A percentile compares a stretch with the other conserved stretches of the same genome.
Conservation (phyloP, 2,888 invertebrate species). For the Blastobasis lacticolella region DNA sequence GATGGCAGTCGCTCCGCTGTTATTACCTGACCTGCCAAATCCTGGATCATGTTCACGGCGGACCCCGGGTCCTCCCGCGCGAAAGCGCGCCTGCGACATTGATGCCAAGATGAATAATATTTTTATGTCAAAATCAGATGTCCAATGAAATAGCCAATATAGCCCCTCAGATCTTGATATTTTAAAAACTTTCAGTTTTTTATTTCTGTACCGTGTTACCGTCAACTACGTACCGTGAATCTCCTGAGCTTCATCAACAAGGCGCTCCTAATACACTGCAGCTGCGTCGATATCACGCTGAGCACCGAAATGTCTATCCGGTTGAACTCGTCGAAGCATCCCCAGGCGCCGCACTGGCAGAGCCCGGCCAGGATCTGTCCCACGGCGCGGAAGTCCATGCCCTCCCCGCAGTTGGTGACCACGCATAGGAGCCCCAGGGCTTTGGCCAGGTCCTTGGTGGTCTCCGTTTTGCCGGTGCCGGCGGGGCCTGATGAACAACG, state of each 20-base stretch:
- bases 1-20: too few relatives aligned
- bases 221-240: slow-evolving; percentile 82
- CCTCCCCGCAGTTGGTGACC: slow-evolving; percentile 94
- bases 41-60: too few relatives aligned
- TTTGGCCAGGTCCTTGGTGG: slow-evolving; percentile 92
- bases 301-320: slow-evolving; percentile 93
- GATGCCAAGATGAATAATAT: too few relatives aligned
- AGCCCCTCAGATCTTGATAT: too few relatives aligned
- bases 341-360: slow-evolving; percentile 94
- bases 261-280: slow-evolving; percentile 91
- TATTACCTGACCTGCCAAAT: too few relatives aligned
- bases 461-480: slow-evolving; percentile 93
- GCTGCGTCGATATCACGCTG: slow-evolving; percentile 93
- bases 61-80: too few relatives aligned
- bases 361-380: slow-evolving; percentile 81
- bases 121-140: too few relatives aligned
- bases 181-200: too few relatives aligned
- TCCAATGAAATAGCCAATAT: too few relatives aligned
- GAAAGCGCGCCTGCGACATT: too few relatives aligned
- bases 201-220: too few relatives aligned
- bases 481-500: slow-evolving; percentile 73
- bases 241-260: slow-evolving; percentile 81
- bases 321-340: slow-evolving; percentile 97
- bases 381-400: slow-evolving; percentile 90
- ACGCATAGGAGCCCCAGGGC: slow-evolving; percentile 87